Evolutionary conservation across 2,113 vertebrate genomes (phyloP).

Genomic region (Phylloscopus trochilus): DNA sequence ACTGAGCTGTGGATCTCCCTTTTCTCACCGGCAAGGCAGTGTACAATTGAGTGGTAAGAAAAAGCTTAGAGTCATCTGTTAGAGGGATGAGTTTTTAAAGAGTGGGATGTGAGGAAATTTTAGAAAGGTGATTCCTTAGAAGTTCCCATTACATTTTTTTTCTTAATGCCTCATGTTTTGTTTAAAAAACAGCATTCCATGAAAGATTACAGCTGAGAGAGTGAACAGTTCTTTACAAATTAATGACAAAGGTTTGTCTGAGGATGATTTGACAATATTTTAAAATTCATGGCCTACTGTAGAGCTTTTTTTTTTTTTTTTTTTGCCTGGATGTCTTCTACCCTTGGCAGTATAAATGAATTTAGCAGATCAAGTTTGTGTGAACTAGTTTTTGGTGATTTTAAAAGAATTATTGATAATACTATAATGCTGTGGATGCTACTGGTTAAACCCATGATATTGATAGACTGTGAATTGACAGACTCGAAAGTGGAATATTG

Average conservation of each 20-base stretch:
- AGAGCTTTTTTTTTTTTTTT: neutral
- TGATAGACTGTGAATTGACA: neutral
- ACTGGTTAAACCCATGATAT: neutral
- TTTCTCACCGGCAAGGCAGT: neutral
- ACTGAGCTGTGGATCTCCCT: neutral
- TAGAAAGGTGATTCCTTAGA: constrained; percentile 11
- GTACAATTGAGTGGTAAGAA: neutral
- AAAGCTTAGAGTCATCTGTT: neutral
- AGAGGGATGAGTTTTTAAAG: neutral
- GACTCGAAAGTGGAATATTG: neutral
- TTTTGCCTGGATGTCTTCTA: neutral
- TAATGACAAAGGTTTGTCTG: neutral
- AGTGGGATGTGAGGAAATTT: constrained; percentile 30
- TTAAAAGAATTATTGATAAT: neutral
- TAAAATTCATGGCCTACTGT: neutral
- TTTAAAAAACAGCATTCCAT: neutral
- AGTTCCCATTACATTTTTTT: neutral
- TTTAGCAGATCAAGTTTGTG: neutral
- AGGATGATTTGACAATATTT: neutral
- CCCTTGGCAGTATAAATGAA: neutral
- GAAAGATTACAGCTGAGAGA: neutral
- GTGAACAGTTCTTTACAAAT: neutral
- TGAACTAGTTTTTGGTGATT: neutral
- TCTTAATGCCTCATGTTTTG: neutral
- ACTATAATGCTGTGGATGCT: neutral